Percentiles rank a stretch among this genome's conserved stretches.
phyloP scores from a whole-genome alignment of 53 echinoderm and acorn worm species.

The Apostichopus leukothele region DNA sequence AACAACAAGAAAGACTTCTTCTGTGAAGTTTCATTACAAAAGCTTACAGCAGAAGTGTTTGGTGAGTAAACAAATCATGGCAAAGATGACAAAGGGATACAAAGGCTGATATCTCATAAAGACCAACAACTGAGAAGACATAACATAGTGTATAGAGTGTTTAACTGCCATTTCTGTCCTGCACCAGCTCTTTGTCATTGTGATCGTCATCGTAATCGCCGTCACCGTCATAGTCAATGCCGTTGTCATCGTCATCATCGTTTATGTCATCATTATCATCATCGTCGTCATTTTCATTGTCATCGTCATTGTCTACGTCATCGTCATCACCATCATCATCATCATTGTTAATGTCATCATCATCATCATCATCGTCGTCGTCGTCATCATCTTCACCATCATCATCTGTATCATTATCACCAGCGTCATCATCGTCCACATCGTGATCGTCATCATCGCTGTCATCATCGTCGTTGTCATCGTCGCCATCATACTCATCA shows the following conservation, averaged over 20 bases:
- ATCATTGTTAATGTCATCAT: too few species aligned
- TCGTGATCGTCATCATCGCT: background rate
- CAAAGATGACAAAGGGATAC: too few species aligned
- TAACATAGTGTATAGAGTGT: too few species aligned
- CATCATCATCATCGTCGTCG: background rate
- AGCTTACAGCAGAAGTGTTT: background rate
- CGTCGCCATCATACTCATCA: too few species aligned
- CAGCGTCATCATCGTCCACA: slow-evolving; percentile 32
- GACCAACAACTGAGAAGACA: too few species aligned
- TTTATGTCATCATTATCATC: slow-evolving; percentile 3
- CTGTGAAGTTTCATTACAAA: background rate
- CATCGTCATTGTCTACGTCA: slow-evolving; percentile 6
- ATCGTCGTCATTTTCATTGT: background rate
- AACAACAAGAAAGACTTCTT: background rate
- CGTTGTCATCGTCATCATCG: slow-evolving; percentile 19
- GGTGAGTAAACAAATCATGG: background rate
- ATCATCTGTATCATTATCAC: background rate
- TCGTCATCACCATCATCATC: background rate
- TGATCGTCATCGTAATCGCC: slow-evolving; percentile 20
- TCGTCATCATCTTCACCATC: background rate
- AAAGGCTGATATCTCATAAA: too few species aligned
- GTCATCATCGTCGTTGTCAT: too few species aligned
- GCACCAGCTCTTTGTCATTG: background rate
- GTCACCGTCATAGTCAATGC: too few species aligned
- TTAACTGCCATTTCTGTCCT: too few species aligned